Conservation (phyloP, 1,140 invertebrate genomes). For the Ostrea edulis region DNA sequence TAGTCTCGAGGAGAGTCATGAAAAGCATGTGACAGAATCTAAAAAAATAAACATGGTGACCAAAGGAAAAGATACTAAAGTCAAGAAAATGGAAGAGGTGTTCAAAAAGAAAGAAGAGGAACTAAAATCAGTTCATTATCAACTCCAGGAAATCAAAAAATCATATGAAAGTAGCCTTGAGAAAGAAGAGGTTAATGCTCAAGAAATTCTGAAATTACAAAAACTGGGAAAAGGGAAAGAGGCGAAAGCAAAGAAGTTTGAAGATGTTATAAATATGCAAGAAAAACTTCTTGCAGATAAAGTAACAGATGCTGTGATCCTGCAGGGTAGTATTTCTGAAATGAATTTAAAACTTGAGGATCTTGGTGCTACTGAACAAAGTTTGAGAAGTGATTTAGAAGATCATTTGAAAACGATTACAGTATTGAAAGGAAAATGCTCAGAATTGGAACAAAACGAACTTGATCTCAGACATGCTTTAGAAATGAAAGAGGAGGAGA, state of each 20-base stretch:
- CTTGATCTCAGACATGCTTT: slow-evolving; percentile 33
- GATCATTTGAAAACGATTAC: slow-evolving; percentile 34
- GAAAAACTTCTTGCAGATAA: slow-evolving; percentile 51
- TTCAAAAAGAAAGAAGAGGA: slow-evolving; percentile 51
- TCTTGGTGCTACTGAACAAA: slow-evolving; percentile 56
- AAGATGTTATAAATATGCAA: slow-evolving; percentile 56
- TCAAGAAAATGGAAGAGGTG: slow-evolving; percentile 52
- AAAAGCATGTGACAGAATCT: slow-evolving; percentile 50
- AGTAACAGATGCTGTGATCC: slow-evolving; percentile 56
- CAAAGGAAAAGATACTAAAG: slow-evolving; percentile 54
- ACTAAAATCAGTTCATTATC: slow-evolving; percentile 22
- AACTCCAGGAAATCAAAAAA: slow-evolving; percentile 35
- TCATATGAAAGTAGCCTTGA: slow-evolving; percentile 35
- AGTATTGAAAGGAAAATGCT: slow-evolving; percentile 43
- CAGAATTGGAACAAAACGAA: slow-evolving; percentile 18
- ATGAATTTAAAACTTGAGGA: slow-evolving; percentile 58
- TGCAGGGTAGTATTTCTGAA: slow-evolving; percentile 58
- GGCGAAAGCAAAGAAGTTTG: slow-evolving; percentile 58
- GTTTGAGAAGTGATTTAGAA: slow-evolving; percentile 53
- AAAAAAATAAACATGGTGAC: slow-evolving; percentile 50
- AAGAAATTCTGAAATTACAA: slow-evolving; percentile 51
- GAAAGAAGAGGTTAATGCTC: slow-evolving; percentile 43
- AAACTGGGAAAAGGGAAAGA: slow-evolving; percentile 56
- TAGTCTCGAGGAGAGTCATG: slow-evolving; percentile 38
- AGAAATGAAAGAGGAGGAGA: slow-evolving; percentile 45